Evolutionary conservation across 1,140 invertebrate genomes (phyloP).

Genomic region (Tetramorium alpestre): DNA sequence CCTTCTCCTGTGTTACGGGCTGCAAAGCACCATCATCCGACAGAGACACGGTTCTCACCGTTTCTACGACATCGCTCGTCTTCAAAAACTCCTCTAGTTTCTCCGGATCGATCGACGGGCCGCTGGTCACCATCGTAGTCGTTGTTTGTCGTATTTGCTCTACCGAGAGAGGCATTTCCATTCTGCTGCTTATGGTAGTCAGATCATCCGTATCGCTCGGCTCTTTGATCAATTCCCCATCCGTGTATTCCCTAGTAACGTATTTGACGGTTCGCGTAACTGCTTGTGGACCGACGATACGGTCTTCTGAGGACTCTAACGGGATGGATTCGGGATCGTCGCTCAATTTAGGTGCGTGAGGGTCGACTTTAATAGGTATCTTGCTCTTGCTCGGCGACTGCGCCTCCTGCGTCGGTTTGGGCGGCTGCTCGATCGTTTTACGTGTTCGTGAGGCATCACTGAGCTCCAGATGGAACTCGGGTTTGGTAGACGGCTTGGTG

Average conservation of each 20-base stretch:
- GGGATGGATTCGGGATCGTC: neutral
- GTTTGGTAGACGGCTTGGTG: constrained; percentile 79
- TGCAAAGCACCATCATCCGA: neutral
- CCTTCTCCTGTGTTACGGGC: neutral
- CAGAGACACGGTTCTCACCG: constrained; percentile 25
- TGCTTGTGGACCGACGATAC: no score
- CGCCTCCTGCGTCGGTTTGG: constrained; percentile 48
- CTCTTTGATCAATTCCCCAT: constrained; percentile 12
- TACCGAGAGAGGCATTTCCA: neutral
- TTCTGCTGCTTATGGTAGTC: neutral
- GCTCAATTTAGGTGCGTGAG: constrained; percentile 1
- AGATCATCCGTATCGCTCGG: neutral
- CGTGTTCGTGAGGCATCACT: constrained; percentile 69
- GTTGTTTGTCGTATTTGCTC: neutral
- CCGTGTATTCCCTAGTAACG: constrained; percentile 15
- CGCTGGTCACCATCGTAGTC: neutral
- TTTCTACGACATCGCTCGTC: constrained; percentile 59
- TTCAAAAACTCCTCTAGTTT: constrained; percentile 66
- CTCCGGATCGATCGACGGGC: constrained; percentile 53
- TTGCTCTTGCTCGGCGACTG: constrained; percentile 75
- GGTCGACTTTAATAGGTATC: constrained; percentile 82
- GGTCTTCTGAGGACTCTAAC: neutral
- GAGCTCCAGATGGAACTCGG: constrained; percentile 81
- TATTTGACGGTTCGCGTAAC: constrained; percentile 11
- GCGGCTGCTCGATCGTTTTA: constrained; percentile 63